Percentiles rank a stretch among this genome's conserved stretches.
Evolutionary conservation across 2,797 vertebrate genomes (phyloP).

Genomic region (Phyllotis vaccarum): DNA sequence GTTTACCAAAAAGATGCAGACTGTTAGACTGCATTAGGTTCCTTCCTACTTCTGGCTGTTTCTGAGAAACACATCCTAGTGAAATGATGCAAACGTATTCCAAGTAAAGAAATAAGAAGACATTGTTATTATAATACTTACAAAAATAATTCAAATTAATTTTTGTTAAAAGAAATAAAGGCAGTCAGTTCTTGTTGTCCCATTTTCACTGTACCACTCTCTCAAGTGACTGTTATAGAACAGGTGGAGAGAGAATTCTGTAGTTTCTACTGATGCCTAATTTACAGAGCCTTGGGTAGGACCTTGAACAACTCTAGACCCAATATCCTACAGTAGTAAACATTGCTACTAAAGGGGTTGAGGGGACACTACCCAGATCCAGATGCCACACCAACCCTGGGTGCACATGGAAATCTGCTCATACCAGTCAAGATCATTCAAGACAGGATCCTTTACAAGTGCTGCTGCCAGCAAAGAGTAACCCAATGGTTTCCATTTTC

Average conservation of each 20-base stretch:
- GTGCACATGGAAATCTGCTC: not conserved
- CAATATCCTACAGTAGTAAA: not conserved
- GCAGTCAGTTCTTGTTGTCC: not conserved
- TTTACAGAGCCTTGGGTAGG: not conserved
- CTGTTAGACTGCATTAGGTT: not conserved
- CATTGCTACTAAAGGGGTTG: not conserved
- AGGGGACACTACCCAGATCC: not conserved
- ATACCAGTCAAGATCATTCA: not conserved
- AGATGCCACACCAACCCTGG: not conserved
- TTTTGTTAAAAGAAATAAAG: not conserved
- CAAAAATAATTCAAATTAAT: not conserved
- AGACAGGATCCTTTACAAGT: not conserved
- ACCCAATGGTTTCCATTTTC: not conserved
- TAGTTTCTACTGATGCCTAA: not conserved
- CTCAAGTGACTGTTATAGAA: not conserved
- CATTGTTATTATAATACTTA: not conserved
- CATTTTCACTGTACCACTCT: not conserved
- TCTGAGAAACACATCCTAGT: not conserved
- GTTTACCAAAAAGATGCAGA: not conserved
- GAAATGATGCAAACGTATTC: not conserved
- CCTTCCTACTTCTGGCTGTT: not conserved
- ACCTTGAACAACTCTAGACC: not conserved
- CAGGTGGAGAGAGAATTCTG: not conserved
- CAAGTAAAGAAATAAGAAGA: not conserved
- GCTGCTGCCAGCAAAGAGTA: not conserved